These are phyloP conservation scores for Helogale parvula DNA, from an alignment of 2,113 vertebrate genomes.

Conservation along the genomic window DNA sequence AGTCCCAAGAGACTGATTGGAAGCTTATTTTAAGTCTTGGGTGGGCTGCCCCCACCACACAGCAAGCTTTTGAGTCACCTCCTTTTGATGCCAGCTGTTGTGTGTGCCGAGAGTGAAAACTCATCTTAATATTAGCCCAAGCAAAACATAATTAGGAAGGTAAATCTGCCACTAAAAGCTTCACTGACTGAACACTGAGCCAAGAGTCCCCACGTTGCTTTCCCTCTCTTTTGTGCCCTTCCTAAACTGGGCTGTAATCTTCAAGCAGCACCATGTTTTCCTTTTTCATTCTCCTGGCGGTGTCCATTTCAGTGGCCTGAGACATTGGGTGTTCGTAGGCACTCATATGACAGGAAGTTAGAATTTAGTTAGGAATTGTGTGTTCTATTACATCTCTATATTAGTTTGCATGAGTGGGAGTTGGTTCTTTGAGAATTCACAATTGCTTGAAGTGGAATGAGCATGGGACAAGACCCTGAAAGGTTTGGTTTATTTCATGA, in stretches of 20 bases:
- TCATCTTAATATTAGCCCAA: slow-evolving; percentile 53
- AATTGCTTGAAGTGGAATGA: not conserved
- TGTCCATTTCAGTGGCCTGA: not conserved
- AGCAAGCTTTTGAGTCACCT: slow-evolving; percentile 1
- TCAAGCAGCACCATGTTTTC: not conserved
- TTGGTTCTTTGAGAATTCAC: not conserved
- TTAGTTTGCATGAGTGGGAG: not conserved
- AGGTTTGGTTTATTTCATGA: not conserved
- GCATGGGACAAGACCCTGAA: not conserved
- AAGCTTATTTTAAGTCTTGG: slow-evolving; percentile 19
- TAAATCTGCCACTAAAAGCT: not conserved
- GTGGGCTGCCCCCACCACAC: not conserved
- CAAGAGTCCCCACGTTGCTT: not conserved
- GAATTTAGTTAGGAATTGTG: not conserved
- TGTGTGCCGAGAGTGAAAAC: slow-evolving; percentile 49
- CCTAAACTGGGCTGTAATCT: not conserved
- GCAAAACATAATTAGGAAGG: slow-evolving; percentile 58
- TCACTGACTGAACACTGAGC: not conserved
- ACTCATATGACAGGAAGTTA: not conserved
- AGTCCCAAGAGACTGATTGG: not conserved
- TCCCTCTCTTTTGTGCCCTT: not conserved
- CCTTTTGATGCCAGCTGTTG: slow-evolving; percentile 47
- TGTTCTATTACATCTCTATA: not conserved
- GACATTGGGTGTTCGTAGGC: not conserved
- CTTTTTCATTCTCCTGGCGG: not conserved